Conservation (phyloP, 1,140 invertebrate genomes). For the Brachionus angularis region DNA sequence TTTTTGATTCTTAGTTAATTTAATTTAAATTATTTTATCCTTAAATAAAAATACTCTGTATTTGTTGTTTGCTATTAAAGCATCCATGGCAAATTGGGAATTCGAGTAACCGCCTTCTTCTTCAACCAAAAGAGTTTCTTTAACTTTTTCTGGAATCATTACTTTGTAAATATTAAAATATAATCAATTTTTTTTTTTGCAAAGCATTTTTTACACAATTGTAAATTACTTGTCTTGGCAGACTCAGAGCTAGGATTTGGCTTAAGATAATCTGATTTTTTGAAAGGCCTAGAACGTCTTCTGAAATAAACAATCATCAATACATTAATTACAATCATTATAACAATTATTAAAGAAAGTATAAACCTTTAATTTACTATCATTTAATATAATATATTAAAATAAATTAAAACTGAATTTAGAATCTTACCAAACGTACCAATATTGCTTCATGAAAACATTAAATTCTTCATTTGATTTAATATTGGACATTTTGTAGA, state of each 20-base stretch:
- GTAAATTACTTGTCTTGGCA: not conserved
- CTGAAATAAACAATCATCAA: conserved; percentile 37
- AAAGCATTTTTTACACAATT: not conserved
- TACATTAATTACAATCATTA: conserved; percentile 35
- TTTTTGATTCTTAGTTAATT: not conserved
- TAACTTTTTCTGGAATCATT: conserved; percentile 26
- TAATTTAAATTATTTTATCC: not conserved
- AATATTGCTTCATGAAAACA: conserved; percentile 29
- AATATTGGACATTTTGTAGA: conserved; percentile 16
- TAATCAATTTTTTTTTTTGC: not conserved
- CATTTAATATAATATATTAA: not conserved
- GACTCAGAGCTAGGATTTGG: not conserved
- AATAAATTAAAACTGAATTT: not conserved
- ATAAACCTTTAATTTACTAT: conserved; percentile 22
- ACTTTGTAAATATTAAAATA: not conserved
- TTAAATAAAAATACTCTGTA: conserved; percentile 18
- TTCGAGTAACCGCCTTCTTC: not conserved
- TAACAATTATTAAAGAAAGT: conserved; percentile 5
- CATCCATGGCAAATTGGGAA: conserved; percentile 39
- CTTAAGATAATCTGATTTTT: conserved; percentile 5
- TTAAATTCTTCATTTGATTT: conserved; percentile 24
- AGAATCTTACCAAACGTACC: conserved; percentile 40
- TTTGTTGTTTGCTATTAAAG: conserved; percentile 42
- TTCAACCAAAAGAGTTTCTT: conserved; percentile 19
- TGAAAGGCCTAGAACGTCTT: not conserved